A percentile compares a stretch with the other conserved stretches of the same genome.
Conservation (phyloP, 2,888 invertebrate genomes). For the Hypercompe scribonia region DNA sequence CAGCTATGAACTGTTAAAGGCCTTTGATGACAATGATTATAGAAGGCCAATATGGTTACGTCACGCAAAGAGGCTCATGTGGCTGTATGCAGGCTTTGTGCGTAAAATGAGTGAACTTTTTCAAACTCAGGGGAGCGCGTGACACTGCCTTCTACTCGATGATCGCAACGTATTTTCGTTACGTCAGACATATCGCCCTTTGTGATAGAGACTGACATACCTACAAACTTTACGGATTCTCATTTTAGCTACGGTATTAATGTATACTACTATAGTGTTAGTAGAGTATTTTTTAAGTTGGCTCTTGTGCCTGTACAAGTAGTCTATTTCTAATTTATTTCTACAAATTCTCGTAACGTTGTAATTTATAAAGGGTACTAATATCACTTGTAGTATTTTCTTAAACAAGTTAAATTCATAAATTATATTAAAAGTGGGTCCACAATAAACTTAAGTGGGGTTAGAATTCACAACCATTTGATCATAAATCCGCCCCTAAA, state of each 20-base stretch:
- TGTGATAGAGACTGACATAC: background rate
- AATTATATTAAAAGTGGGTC: background rate
- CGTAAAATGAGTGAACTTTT: background rate
- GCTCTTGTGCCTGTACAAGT: no score
- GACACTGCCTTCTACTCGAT: background rate
- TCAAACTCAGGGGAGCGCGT: background rate
- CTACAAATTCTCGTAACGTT: no score
- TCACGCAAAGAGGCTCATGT: background rate
- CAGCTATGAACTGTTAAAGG: no score
- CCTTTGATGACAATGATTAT: no score
- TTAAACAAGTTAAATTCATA: background rate
- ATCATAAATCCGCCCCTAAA: background rate
- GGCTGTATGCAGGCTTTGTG: background rate
- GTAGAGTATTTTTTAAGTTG: background rate
- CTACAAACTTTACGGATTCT: background rate
- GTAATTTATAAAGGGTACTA: no score
- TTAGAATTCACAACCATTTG: background rate
- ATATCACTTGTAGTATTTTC: no score
- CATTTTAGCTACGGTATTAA: background rate
- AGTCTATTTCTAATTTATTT: no score
- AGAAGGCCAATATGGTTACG: background rate
- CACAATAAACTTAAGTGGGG: background rate
- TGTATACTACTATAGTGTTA: background rate
- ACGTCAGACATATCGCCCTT: background rate
- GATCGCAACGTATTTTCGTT: background rate